Base-by-base conservation (phyloP, 1,140 invertebrate genomes). In the Plectrocnemia conspersa region DNA sequence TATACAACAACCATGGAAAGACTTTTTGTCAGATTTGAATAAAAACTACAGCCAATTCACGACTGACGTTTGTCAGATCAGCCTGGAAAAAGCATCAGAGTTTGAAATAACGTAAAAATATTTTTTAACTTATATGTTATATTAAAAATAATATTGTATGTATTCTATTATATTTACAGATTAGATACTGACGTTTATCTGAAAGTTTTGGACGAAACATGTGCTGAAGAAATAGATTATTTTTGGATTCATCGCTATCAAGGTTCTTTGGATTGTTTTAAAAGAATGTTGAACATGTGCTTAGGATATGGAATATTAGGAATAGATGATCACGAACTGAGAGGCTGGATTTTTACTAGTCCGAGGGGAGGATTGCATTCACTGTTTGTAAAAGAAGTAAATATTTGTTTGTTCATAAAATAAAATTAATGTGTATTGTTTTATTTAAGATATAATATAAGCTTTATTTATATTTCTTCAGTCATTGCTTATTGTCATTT, bases 171-270 rank as follows among this genome's bases (percentile, higher is more conserved):
- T 36, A 36, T 36, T 36, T 6, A 13, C 16, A 36, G 33, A 36
- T 5, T 13, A 5, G 11, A 16, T 13, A 11, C 33, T 7, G 33
- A 24, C 3, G n/a, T 15, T 6, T n/a, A n/a, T 2, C 2, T 46
- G 2, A 7, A 46, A 46, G 22, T 46, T 2, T 25, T 46, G 23
- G 22, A n/a, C 5, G 21, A 19, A 19, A 18, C 23, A 27, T 25
- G 16, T n/a, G 44, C 44, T 13, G 11, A 46, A 4, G 44, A 46
- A 46, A 23, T 46, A 6, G 44, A 46, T 46, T 19, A 21, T 5
- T n/a, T 46, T n/a, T 46, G 44, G 44, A 19, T 24, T n/a, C 44
- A 46, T 18, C 44, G 44, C 6, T 25, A 24, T 46, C 44, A 19
- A 11, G 44, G 19, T 24, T 46, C 44, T 11, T 24, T 46, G 13